A percentile compares a stretch with the other conserved stretches of the same genome.
These are phyloP conservation scores for Rousettus madagascariensis DNA, from an alignment of 2,797 vertebrate species.

Conservation along the genomic window DNA sequence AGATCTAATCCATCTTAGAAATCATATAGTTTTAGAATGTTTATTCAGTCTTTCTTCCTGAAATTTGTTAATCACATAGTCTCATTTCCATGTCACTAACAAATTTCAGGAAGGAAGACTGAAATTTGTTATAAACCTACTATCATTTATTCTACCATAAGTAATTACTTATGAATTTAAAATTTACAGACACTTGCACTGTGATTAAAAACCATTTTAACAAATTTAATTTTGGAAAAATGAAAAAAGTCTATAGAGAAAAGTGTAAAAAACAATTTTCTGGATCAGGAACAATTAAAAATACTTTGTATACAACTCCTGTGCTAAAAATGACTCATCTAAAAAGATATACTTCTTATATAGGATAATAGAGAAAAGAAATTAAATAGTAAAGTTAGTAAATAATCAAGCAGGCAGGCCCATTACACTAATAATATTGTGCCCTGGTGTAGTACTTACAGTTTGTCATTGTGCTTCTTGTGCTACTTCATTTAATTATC, in stretches of 20 bases:
- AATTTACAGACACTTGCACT: neutral
- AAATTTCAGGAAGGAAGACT: too few species aligned
- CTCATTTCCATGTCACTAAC: too few species aligned
- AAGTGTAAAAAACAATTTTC: conserved; percentile 6
- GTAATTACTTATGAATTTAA: neutral
- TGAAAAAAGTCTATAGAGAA: neutral
- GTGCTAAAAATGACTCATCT: neutral
- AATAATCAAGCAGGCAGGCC: neutral
- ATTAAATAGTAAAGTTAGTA: neutral
- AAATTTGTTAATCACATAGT: neutral
- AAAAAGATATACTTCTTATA: neutral
- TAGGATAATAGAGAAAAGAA: neutral
- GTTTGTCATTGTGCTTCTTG: neutral
- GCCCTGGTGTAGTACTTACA: neutral
- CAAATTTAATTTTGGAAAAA: conserved; percentile 1
- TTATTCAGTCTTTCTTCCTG: neutral
- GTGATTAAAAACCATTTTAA: neutral
- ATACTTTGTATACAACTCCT: neutral
- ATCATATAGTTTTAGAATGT: neutral
- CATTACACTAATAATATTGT: neutral
- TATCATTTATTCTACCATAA: neutral
- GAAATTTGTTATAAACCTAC: neutral
- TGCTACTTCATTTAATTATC: neutral
- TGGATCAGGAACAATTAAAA: neutral
- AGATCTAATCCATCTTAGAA: neutral